Base-by-base conservation (phyloP, 2,113 vertebrate species). In the Myxocyprinus asiaticus region DNA sequence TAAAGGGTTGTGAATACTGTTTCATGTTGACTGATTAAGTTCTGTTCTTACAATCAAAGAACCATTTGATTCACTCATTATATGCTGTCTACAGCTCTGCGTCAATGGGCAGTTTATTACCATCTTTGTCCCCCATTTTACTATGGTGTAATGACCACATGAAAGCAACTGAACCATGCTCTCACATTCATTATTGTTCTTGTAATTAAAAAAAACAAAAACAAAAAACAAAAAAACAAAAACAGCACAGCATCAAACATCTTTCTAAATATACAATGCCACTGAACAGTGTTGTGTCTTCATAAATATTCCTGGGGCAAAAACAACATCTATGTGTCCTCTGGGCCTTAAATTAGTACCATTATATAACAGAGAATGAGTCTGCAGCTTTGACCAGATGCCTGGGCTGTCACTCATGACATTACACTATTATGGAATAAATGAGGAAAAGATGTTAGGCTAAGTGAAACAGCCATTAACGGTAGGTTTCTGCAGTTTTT, bases 341-440 rank as follows among this genome's bases (percentile, higher is more conserved):
- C n/a, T 4, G n/a, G 47, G n/a, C 33, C 47, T 56, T 50, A n/a
- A 44, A 73, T 61, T 67, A 72, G 10, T 71, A 8, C 73, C 43
- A 77, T 77, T 71, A 65, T 67, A 61, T 73, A 43, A 47, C 12
- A 1, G 22, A 56, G 51, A 47, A 2, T 66, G 56, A 43, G 53
- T n/a, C 44, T 55, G 5, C 7, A 15, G 63, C 55, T 53, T 67
- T 22, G 75, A 63, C 63, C 43, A 9, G 58, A n/a, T 12, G 70
- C 51, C 70, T 73, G 70, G 12, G 55, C 70, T 73, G 70, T 61
- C 55, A 67, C 47, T 14, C 81, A 17, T 56, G 12, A 72, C 22
- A 17, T 74, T 82, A 42, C 66, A 72, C 47, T 68, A 7, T 74
- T 68, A 12, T 47, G 10, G 44, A 74, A 43, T 7, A 79, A 82